phyloP scores from a whole-genome alignment of 1,140 invertebrate species.

The Ephestia elutella region DNA sequence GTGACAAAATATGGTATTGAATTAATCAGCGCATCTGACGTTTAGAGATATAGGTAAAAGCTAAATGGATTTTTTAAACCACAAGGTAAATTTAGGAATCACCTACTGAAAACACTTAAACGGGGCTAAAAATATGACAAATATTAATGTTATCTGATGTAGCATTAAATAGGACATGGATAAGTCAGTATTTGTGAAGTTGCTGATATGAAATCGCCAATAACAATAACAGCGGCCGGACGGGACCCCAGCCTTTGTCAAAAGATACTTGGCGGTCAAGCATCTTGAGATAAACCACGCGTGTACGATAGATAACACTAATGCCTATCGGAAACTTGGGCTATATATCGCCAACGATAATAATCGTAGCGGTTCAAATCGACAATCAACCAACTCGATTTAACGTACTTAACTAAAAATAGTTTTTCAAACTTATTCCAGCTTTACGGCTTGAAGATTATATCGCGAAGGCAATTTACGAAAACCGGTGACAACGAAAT shows the following conservation, averaged over 20 bases:
- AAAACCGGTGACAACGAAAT: constrained; percentile 17
- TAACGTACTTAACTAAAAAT: constrained; percentile 4
- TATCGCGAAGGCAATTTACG: constrained; percentile 12
- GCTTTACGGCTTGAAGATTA: constrained; percentile 22
- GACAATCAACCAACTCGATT: neutral
- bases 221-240: neutral
- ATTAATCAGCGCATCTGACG: no score
- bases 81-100: no score
- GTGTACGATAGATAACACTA: constrained; percentile 2
- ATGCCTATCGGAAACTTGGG: constrained; percentile 5
- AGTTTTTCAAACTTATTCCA: constrained; percentile 18
- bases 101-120: no score
- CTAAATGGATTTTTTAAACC: no score
- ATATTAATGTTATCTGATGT: no score
- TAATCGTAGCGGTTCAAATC: neutral
- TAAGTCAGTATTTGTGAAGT: neutral
- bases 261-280: neutral
- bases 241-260: neutral
- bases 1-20: no score
- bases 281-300: constrained; percentile 3
- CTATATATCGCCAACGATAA: constrained; percentile 3
- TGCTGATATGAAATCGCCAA: neutral
- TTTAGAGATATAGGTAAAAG: no score
- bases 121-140: no score
- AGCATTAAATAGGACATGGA: no score